These are phyloP conservation scores for Galaxea fascicularis DNA, from an alignment of 92 coral and sea anemone species.

Conservation along the genomic window DNA sequence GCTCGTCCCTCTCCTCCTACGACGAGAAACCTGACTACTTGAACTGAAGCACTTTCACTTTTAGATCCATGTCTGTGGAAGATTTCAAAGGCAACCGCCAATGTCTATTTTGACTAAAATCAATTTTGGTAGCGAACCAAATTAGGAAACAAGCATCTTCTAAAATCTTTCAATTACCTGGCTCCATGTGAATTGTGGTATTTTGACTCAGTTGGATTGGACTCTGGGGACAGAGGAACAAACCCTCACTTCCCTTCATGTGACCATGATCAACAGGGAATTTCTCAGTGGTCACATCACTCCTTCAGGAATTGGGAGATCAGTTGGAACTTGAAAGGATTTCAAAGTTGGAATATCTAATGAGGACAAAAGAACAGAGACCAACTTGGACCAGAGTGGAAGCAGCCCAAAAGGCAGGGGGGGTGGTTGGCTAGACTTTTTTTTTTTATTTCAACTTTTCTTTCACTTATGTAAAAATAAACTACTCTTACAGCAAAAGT, in stretches of 20 bases:
- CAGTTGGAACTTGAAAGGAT: not conserved
- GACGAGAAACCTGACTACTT: not conserved
- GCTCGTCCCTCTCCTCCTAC: not conserved
- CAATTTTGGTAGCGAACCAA: not conserved
- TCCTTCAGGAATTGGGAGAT: not conserved
- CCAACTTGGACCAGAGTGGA: not conserved
- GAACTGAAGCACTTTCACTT: not conserved
- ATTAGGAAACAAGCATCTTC: not conserved
- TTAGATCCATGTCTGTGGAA: not conserved
- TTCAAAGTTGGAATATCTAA: slow-evolving; percentile 4
- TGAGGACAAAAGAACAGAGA: not conserved
- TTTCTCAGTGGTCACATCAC: not conserved
- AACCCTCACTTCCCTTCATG: not conserved
- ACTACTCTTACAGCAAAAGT: no score
- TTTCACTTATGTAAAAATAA: no score
- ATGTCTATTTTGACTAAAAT: not conserved
- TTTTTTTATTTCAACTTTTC: not conserved
- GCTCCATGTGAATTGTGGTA: not conserved
- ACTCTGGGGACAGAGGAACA: not conserved
- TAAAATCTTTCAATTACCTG: not conserved
- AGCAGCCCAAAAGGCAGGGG: not conserved
- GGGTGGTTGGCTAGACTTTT: no score
- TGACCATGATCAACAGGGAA: not conserved
- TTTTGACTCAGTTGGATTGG: not conserved
- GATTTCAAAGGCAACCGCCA: not conserved